phyloP scores from a whole-genome alignment of 2,797 vertebrate genomes.

The Sebastes itinus region DNA sequence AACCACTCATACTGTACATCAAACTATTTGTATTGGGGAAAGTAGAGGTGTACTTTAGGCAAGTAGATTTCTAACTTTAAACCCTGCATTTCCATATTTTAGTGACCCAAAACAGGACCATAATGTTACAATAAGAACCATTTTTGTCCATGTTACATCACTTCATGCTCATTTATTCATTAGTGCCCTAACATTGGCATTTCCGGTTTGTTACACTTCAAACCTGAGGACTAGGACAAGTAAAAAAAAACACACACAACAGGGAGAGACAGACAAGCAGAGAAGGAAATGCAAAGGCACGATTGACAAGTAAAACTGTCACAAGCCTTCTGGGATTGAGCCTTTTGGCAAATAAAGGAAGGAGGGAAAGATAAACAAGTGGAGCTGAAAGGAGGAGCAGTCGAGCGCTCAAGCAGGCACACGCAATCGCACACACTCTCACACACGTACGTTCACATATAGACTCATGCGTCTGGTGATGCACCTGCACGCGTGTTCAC shows the following conservation, averaged over 20 bases:
- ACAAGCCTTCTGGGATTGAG: slow-evolving; percentile 54
- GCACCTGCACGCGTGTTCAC: slow-evolving; percentile 26
- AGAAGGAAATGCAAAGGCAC: slow-evolving; percentile 42
- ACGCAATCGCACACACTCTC: background rate
- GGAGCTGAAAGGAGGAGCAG: slow-evolving; percentile 39
- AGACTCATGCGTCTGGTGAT: background rate
- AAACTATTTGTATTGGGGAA: too few relatives aligned
- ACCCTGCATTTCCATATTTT: background rate
- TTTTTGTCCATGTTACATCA: background rate
- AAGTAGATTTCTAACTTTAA: too few relatives aligned
- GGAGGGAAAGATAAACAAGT: slow-evolving; percentile 48
- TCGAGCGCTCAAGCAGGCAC: slow-evolving; percentile 26
- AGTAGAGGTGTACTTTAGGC: too few relatives aligned
- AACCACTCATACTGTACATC: too few relatives aligned
- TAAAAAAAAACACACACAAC: background rate
- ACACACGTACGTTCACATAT: background rate
- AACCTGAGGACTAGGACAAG: slow-evolving; percentile 2
- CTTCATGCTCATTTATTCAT: background rate
- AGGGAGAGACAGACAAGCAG: background rate
- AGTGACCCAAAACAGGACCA: background rate
- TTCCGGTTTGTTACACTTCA: background rate
- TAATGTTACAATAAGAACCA: background rate
- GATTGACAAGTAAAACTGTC: slow-evolving; percentile 58
- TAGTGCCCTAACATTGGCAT: background rate
- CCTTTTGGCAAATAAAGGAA: slow-evolving; percentile 59